These are phyloP conservation scores for Macrobrachium rosenbergii DNA, from an alignment of 1,140 invertebrate genomes.

Conservation along the genomic window DNA sequence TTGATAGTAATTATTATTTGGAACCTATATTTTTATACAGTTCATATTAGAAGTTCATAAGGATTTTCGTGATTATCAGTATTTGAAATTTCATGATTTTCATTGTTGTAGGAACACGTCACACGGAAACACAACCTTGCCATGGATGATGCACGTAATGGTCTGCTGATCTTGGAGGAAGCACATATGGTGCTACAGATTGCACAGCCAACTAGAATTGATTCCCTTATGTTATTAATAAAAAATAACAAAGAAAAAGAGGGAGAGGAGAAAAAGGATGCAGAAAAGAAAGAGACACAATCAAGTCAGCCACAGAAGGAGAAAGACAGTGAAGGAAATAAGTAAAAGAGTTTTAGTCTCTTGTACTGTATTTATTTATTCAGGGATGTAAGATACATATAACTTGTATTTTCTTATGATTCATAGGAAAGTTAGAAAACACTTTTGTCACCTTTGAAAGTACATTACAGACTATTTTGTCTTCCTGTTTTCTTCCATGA, in stretches of 20 bases:
- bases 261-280: conserved; percentile 42
- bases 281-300: conserved; percentile 35
- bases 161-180: conserved; percentile 76
- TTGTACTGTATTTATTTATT: conserved; percentile 31
- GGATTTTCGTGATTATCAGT: neutral
- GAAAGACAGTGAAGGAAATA: conserved; percentile 35
- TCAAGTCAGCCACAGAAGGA: conserved; percentile 48
- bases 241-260: conserved; percentile 64
- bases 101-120: conserved; percentile 73
- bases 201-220: conserved; percentile 71
- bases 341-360: conserved; percentile 19
- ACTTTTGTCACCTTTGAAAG: too few species aligned
- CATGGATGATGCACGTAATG: conserved; percentile 75
- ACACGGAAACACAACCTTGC: conserved; percentile 74
- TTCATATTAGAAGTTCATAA: too few species aligned
- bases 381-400: conserved; percentile 26
- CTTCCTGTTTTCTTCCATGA: too few species aligned
- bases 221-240: conserved; percentile 70
- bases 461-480: too few species aligned
- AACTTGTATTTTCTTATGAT: too few species aligned
- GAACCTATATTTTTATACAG: too few species aligned
- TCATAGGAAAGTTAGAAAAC: too few species aligned
- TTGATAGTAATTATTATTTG: too few species aligned
- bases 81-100: neutral
- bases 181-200: conserved; percentile 77